phyloP scores from a whole-genome alignment of 2,113 vertebrate species.

The Petrocephalus zakoni region DNA sequence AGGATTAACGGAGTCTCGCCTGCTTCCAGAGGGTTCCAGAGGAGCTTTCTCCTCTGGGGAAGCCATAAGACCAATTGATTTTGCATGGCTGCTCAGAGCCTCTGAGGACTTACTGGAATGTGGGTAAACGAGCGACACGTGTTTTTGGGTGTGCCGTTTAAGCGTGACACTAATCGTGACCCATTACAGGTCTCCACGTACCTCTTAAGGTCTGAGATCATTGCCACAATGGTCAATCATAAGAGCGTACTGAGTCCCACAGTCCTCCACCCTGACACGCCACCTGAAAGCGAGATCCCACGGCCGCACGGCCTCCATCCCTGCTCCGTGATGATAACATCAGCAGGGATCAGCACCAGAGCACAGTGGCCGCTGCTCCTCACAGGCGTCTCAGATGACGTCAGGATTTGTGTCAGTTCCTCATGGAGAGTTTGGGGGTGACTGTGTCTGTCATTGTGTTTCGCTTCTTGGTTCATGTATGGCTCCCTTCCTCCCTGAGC shows the following conservation, averaged over 20 bases:
- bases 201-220: background rate
- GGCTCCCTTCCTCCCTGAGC: background rate
- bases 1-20: background rate
- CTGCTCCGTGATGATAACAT: background rate
- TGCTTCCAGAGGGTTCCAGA: background rate
- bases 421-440: background rate
- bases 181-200: background rate
- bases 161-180: background rate
- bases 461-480: background rate
- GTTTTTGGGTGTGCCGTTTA: background rate
- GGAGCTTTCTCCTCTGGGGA: background rate
- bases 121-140: background rate
- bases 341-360: background rate
- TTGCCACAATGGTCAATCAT: background rate
- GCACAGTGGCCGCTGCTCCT: background rate
- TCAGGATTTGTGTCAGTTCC: background rate
- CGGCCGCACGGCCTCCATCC: background rate
- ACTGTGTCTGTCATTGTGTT: background rate
- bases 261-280: background rate
- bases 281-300: background rate
- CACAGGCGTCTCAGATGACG: background rate
- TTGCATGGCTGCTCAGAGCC: background rate
- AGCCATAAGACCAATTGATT: background rate
- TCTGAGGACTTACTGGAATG: background rate
- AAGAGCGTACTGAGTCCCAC: background rate